Base-by-base conservation (phyloP, 2,888 invertebrate species). In the Saturnia japonica region DNA sequence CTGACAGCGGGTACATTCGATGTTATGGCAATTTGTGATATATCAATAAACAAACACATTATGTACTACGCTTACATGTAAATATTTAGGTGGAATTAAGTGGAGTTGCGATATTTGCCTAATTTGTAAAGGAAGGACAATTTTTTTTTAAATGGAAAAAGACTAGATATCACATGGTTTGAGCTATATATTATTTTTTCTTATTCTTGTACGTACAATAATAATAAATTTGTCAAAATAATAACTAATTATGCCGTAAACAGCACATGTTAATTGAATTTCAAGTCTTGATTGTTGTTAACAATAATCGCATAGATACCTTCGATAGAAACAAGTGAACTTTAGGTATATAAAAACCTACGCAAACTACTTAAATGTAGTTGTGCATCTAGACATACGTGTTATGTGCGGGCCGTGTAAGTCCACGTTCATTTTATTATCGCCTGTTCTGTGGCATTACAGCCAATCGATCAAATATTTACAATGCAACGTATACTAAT, bases 131-230 rank as follows among this genome's bases (percentile, higher is more conserved):
- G 42, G 60, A 70, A 86, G 85, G 85, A 86, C 83, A 85, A 82
- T 83, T 83, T 57, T 28, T 62, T 84, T 81, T 83, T 22, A 82
- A 85, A 84, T 88, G 88, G 88, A 87, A 88, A 90, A 90, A 90
- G 91, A 93, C 92, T 93, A 92, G 92, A 93, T 94, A 94, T 94
- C 93, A 93, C 93, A 93, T 92, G 91, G 87, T 91, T 92, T 91
- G 91, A 93, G 93, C 92, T 90, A 89, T 88, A 87, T 87, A 87
- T 87, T 84, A 82, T 80, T 85, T 86, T 86, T 81, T 83, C 80
- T 84, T 84, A 84, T 76, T 80, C 76, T 81, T 83, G 83, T 84
- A 84, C 80, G 81, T 83, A 82, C 80, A 82, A 82, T 81, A 79
- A 81, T 80, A 81, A 80, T 79, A 80, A 81, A 82, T 77, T 80